Percentiles rank a stretch among this genome's conserved stretches.
phyloP scores from a whole-genome alignment of 2,888 invertebrate species.

The Ctena decussata region DNA sequence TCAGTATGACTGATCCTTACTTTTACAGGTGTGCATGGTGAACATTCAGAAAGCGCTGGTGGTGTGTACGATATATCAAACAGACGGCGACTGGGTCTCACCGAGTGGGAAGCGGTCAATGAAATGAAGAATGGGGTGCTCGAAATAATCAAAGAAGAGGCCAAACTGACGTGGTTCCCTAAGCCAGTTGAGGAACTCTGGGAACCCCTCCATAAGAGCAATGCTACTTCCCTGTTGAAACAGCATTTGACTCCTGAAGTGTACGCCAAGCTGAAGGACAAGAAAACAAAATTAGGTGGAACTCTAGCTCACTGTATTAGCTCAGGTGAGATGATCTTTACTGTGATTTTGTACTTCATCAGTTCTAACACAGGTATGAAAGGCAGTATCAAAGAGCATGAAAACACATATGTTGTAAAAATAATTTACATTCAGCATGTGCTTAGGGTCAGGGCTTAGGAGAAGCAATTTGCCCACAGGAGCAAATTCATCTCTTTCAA shows the following conservation, averaged over 20 bases:
- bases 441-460: no score
- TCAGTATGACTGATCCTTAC: no score
- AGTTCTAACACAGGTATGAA: no score
- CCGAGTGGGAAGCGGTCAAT: conserved; percentile 80
- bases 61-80: conserved; percentile 85
- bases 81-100: conserved; percentile 81
- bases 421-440: no score
- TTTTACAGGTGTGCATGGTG: conserved; percentile 79
- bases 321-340: conserved; percentile 88
- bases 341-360: no score
- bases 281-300: conserved; percentile 78
- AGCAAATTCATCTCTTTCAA: no score
- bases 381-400: no score
- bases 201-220: conserved; percentile 55
- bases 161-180: conserved; percentile 62
- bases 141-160: conserved; percentile 78
- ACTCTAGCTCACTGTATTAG: conserved; percentile 81
- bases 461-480: no score
- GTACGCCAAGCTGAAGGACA: conserved; percentile 74
- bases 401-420: no score
- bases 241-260: conserved; percentile 74
- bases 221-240: conserved; percentile 91
- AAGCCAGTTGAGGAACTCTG: conserved; percentile 65
- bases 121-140: conserved; percentile 81
- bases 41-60: conserved; percentile 82